Conservation (phyloP, 2,888 invertebrate genomes). For the Lapara coniferarum region DNA sequence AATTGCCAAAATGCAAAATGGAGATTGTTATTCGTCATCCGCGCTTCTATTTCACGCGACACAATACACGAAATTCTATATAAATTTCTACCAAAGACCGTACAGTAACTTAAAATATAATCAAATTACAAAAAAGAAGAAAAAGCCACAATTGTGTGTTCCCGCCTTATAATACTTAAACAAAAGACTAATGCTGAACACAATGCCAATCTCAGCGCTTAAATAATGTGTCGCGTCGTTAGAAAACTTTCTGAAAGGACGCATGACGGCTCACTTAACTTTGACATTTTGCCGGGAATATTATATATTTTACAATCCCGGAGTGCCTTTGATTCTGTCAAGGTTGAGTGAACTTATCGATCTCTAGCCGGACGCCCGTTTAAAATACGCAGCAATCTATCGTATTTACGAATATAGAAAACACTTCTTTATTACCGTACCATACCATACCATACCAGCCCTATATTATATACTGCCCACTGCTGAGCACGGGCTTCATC, state of each 20-base stretch:
- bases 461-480: too few relatives aligned
- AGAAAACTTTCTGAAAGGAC: constrained; percentile 1
- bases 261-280: constrained; percentile 6
- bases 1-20: too few relatives aligned
- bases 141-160: background rate
- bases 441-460: too few relatives aligned
- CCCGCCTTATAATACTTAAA: background rate
- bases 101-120: too few relatives aligned
- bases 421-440: too few relatives aligned
- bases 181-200: background rate
- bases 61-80: too few relatives aligned
- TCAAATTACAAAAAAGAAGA: background rate
- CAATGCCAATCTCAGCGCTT: background rate
- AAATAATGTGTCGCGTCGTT: background rate
- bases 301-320: constrained; percentile 11
- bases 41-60: too few relatives aligned
- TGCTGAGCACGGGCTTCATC: too few relatives aligned
- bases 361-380: background rate
- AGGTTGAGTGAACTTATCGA: constrained; percentile 9
- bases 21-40: too few relatives aligned
- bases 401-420: too few relatives aligned
- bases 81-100: too few relatives aligned
- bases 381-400: too few relatives aligned
- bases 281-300: constrained; percentile 3
- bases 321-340: constrained; percentile 7